phyloP scores from a whole-genome alignment of 2,888 invertebrate genomes.

The Pyrochroa serraticornis region DNA sequence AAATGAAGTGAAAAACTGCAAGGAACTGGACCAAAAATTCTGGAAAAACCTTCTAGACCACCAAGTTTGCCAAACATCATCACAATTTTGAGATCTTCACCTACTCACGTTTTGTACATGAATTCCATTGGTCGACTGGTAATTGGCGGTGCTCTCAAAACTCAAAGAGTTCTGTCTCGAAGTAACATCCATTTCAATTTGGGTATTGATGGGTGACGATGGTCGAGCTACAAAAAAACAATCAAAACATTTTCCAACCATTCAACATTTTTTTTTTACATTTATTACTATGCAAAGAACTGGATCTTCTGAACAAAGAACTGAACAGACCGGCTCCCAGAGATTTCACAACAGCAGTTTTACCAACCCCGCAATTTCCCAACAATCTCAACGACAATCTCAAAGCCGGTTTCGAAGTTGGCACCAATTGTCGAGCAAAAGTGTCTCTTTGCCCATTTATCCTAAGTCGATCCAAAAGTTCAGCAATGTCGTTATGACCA shows the following conservation, averaged over 20 bases:
- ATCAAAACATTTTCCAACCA: no score
- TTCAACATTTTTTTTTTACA: constrained; percentile 44
- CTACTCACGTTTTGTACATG: constrained; percentile 65
- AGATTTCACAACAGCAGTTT: constrained; percentile 70
- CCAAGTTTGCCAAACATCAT: no score
- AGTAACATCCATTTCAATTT: constrained; percentile 67
- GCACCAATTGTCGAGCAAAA: constrained; percentile 65
- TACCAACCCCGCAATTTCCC: constrained; percentile 76
- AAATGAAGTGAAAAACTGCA: no score
- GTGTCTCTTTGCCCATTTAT: constrained; percentile 59
- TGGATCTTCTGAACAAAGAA: constrained; percentile 68
- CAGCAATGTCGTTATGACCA: constrained; percentile 72
- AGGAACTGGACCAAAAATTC: no score
- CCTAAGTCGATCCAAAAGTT: constrained; percentile 69
- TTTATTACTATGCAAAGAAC: constrained; percentile 58
- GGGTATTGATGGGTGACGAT: constrained; percentile 59
- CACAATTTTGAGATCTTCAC: not conserved
- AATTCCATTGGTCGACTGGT: constrained; percentile 68
- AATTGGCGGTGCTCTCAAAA: constrained; percentile 62
- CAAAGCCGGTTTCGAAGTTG: constrained; percentile 62
- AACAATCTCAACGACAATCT: constrained; percentile 73
- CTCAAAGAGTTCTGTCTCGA: constrained; percentile 65
- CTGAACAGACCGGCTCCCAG: constrained; percentile 71
- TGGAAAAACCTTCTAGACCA: no score
- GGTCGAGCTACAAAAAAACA: constrained; percentile 56